Base-by-base conservation (phyloP, 1,140 invertebrate species). In the Notospermus geniculatus region DNA sequence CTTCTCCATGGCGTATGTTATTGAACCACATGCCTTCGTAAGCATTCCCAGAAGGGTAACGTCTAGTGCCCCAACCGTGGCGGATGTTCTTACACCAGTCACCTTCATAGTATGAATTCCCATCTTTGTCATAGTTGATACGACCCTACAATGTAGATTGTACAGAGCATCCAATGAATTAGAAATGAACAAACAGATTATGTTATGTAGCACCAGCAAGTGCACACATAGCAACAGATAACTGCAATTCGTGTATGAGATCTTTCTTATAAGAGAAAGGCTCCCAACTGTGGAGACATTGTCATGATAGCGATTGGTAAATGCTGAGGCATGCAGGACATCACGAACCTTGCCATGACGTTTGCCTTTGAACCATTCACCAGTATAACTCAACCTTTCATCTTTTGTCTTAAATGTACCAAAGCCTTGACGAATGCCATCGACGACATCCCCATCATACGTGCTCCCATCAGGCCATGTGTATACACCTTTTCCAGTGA, bases 1-100 rank as follows among this genome's bases (percentile, higher is more conserved):
- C 81, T 25, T 81, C 74, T 15, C 80, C 80, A 67, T 82, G 79
- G 11, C 79, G 63, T 5, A 77, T 70, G 61, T 80, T 80, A 64
- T 77, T 77, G 53, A 79, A 80, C 81, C 81, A 82, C 75, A 79
- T 77, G 1, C 81, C 81, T 52, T 80, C 64, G 62, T 82, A 82
- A 2, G 74, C 46, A 61, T 82, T 82, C 2, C 79, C 79, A 2
- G 75, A 76, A 0, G 74, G 71, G 60, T 82, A 82, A 59, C 75
- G 75, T n/a, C 80, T 64, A 2, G 68, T 73, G 7, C 81, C 81
- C 70, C 71, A 77, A 17, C 81, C 81, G 64, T 81, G 79, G 50
- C 72, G 72, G 29, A 77, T 71, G 63, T 81, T 80, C 57, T 75
- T 73, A 22, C 74, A 64, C 79, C 79, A 81, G 41, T 82, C 80